Conservation (phyloP, 2,797 vertebrate genomes). For the Cygnus olor region DNA sequence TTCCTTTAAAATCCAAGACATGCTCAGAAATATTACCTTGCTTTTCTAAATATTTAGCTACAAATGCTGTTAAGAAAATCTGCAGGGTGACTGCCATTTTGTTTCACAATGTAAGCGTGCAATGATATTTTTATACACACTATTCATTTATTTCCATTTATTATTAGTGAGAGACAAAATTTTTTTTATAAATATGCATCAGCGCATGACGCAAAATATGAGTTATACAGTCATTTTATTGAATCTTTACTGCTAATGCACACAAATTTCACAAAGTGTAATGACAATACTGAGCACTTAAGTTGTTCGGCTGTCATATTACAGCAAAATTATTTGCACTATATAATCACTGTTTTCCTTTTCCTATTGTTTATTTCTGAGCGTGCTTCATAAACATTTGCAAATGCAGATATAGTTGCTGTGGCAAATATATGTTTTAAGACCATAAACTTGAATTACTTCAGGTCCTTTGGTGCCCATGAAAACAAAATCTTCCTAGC, state of each 20-base stretch:
- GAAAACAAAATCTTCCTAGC: neutral
- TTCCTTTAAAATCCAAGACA: neutral
- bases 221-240: constrained; percentile 78
- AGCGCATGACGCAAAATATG: constrained; percentile 70
- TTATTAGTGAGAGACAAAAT: constrained; percentile 20
- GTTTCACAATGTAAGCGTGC: neutral
- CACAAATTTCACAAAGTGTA: constrained; percentile 77
- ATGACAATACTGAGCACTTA: constrained; percentile 80
- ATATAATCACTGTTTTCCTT: constrained; percentile 73
- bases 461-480: constrained; percentile 22
- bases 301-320: constrained; percentile 82
- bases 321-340: constrained; percentile 79
- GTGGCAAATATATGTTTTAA: constrained; percentile 62
- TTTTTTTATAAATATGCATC: neutral
- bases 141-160: constrained; percentile 62
- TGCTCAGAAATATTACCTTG: neutral
- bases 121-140: constrained; percentile 31
- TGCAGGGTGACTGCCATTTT: neutral
- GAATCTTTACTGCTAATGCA: constrained; percentile 79
- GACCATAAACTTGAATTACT: constrained; percentile 28
- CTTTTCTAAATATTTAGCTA: neutral
- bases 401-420: constrained; percentile 51
- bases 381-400: constrained; percentile 69
- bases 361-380: constrained; percentile 75
- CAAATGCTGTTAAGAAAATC: neutral